Percentiles rank a stretch among this genome's conserved stretches.
phyloP scores from a whole-genome alignment of 1,140 invertebrate species.

The Diuraphis noxia region DNA sequence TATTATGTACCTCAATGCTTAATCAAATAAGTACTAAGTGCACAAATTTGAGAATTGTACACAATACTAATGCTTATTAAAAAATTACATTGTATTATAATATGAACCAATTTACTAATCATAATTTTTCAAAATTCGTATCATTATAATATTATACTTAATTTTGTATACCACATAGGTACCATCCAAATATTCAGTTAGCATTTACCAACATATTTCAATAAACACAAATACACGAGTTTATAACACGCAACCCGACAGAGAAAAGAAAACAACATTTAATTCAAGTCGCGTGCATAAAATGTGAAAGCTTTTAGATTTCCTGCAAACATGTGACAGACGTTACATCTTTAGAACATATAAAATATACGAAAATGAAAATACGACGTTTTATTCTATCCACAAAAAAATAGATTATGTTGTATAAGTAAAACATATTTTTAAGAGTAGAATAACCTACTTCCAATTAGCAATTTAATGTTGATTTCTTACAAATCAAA shows the following conservation, averaged over 20 bases:
- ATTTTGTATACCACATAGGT: neutral
- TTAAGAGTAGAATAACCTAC: neutral
- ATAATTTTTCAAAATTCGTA: neutral
- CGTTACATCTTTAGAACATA: neutral
- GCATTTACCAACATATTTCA: neutral
- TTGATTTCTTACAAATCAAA: neutral
- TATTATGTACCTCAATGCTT: neutral
- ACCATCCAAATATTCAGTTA: neutral
- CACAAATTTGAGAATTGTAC: neutral
- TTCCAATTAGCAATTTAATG: too few relatives aligned
- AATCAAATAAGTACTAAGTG: neutral
- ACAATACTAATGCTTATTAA: neutral
- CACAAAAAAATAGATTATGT: constrained; percentile 59
- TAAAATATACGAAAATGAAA: neutral
- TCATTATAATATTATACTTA: neutral
- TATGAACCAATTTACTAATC: neutral
- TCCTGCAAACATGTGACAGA: neutral
- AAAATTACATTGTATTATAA: neutral
- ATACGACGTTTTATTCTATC: constrained; percentile 70
- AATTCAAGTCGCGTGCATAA: neutral
- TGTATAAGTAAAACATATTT: neutral
- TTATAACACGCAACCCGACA: neutral
- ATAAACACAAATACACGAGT: neutral
- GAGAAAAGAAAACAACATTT: neutral
- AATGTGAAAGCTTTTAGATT: neutral